Percentiles rank a stretch among this genome's conserved stretches.
Evolutionary conservation across 1,140 invertebrate species (phyloP).

Genomic region (Theocolax elegans): DNA sequence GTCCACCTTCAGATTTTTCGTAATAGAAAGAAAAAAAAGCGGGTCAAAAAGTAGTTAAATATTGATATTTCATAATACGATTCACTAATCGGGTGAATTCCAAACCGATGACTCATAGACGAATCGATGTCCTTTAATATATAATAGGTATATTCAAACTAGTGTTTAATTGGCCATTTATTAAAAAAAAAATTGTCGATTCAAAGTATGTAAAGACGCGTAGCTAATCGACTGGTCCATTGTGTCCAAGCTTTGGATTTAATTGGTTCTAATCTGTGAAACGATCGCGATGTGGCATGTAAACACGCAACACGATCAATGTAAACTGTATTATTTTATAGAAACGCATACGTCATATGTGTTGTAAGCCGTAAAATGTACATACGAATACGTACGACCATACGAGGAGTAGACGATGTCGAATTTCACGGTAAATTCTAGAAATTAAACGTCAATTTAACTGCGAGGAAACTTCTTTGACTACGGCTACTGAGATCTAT

Average conservation of each 20-base stretch:
- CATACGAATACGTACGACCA: not conserved
- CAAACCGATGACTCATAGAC: constrained; percentile 10
- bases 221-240: not conserved
- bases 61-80: constrained; percentile 10
- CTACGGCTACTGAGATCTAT: too few relatives aligned
- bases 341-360: not conserved
- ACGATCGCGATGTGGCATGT: not conserved
- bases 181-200: constrained; percentile 15
- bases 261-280: constrained; percentile 29
- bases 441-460: not conserved
- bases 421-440: not conserved
- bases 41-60: not conserved
- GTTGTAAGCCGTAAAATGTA: constrained; percentile 8
- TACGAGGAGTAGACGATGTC: not conserved
- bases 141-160: not conserved
- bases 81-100: not conserved
- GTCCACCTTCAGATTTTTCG: constrained; percentile 8
- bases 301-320: not conserved
- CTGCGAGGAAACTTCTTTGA: not conserved
- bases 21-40: not conserved
- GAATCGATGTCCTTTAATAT: not conserved
- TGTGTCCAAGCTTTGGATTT: constrained; percentile 12
- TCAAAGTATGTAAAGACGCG: not conserved
- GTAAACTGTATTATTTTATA: constrained; percentile 11
- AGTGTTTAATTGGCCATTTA: constrained; percentile 6